Conservation (phyloP, 1,140 invertebrate species). For the Calephelis nemesis region DNA sequence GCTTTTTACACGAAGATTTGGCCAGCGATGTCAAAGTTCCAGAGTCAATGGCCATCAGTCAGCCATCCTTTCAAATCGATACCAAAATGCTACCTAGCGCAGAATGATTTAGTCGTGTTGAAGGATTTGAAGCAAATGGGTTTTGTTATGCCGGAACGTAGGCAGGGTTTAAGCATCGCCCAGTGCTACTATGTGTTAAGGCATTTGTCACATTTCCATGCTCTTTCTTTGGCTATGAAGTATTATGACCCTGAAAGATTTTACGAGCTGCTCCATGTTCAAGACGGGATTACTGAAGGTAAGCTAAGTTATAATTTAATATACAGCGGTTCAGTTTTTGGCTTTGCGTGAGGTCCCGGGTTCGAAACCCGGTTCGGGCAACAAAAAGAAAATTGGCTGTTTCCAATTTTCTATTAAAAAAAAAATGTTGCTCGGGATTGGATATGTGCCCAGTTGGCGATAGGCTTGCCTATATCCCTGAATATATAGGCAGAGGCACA, state of each 20-base stretch:
- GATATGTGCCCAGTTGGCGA: too few relatives aligned
- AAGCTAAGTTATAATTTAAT: constrained; percentile 16
- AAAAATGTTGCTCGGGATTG: too few relatives aligned
- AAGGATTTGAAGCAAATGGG: constrained; percentile 80
- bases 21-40: constrained; percentile 81
- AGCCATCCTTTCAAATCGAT: constrained; percentile 80
- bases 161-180: constrained; percentile 81
- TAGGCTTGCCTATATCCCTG: too few relatives aligned
- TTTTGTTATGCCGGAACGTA: constrained; percentile 85
- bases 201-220: constrained; percentile 84
- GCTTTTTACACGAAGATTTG: constrained; percentile 85
- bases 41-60: constrained; percentile 64
- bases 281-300: constrained; percentile 75
- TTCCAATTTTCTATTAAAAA: too few relatives aligned
- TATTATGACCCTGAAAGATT: constrained; percentile 82
- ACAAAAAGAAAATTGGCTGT: too few relatives aligned
- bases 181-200: constrained; percentile 82
- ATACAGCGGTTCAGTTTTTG: too few relatives aligned
- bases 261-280: constrained; percentile 78
- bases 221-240: constrained; percentile 83
- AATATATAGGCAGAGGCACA: too few relatives aligned
- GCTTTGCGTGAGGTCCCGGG: too few relatives aligned
- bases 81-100: constrained; percentile 83
- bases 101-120: constrained; percentile 82
- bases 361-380: too few relatives aligned